Conservation (phyloP, 2,113 vertebrate species). For the Indicator indicator region DNA sequence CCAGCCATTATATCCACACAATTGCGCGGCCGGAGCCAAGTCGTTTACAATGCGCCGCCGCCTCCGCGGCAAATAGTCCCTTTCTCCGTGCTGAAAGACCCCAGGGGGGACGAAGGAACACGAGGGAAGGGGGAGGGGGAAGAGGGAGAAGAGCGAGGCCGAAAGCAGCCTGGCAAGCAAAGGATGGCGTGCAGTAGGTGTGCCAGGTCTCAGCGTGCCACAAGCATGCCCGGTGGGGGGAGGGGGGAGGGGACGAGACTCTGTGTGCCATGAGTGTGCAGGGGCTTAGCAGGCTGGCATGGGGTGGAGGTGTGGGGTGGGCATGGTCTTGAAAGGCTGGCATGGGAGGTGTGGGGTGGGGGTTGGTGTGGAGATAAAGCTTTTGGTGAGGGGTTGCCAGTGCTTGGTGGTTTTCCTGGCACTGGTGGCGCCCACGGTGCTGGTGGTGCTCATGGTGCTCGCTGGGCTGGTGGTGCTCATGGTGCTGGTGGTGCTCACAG, state of each 20-base stretch:
- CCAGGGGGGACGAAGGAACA: not conserved
- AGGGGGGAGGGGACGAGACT: not conserved
- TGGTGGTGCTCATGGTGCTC: not conserved
- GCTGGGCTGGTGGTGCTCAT: not conserved
- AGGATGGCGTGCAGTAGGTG: not conserved
- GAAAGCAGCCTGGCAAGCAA: not conserved
- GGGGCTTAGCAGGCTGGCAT: not conserved
- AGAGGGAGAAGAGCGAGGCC: not conserved
- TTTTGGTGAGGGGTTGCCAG: not conserved
- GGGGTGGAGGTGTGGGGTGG: not conserved
- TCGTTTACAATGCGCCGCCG: constrained; percentile 7
- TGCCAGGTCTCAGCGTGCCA: not conserved
- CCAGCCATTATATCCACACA: constrained; percentile 55
- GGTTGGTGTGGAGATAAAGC: not conserved
- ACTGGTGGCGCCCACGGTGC: not conserved
- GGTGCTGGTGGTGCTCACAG: not conserved
- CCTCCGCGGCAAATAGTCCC: not conserved
- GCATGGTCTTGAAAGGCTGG: too few species aligned
- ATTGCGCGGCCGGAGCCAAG: constrained; percentile 57
- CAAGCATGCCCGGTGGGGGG: too few species aligned
- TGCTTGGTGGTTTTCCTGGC: rapidly evolving
- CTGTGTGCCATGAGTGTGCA: rapidly evolving
- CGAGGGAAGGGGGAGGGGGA: not conserved
- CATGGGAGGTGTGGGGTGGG: not conserved
- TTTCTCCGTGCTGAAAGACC: not conserved